Conservation (phyloP, 2,797 vertebrate genomes). For the Etheostoma nigrum region DNA sequence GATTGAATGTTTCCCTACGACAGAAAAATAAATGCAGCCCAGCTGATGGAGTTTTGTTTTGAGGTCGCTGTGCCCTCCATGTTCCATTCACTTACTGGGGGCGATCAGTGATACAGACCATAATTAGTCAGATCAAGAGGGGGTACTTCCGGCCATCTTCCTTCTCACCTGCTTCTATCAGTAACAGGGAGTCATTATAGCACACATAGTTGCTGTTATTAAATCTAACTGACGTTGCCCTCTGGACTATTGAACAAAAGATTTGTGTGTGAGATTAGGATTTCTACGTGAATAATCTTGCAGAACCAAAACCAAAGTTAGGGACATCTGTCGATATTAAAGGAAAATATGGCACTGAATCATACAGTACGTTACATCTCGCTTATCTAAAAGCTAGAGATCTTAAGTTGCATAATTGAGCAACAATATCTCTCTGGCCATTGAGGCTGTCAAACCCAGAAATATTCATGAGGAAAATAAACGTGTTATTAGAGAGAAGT, state of each 20-base stretch:
- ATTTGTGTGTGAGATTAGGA: too few relatives aligned
- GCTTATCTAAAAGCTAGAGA: neutral
- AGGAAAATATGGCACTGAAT: neutral
- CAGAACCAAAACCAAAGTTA: too few relatives aligned
- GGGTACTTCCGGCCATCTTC: conserved; percentile 1
- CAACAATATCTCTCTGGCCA: neutral
- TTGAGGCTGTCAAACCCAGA: neutral
- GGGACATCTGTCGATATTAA: too few relatives aligned
- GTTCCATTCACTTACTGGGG: conserved; percentile 23
- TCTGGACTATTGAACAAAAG: neutral
- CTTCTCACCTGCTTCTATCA: conserved; percentile 9
- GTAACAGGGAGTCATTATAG: neutral
- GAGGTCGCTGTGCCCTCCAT: conserved; percentile 35
- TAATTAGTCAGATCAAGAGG: conserved; percentile 47
- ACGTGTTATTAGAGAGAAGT: neutral
- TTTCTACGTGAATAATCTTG: too few relatives aligned
- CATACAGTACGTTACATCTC: neutral
- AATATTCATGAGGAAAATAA: neutral
- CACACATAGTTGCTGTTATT: conserved; percentile 2
- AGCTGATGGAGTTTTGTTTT: conserved; percentile 1
- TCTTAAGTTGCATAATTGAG: neutral
- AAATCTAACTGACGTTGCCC: neutral
- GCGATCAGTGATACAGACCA: conserved; percentile 10
- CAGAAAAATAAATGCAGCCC: neutral
- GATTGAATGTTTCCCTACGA: neutral